Conservation (phyloP, 2,888 invertebrate genomes). For the Rotaria macrura region DNA sequence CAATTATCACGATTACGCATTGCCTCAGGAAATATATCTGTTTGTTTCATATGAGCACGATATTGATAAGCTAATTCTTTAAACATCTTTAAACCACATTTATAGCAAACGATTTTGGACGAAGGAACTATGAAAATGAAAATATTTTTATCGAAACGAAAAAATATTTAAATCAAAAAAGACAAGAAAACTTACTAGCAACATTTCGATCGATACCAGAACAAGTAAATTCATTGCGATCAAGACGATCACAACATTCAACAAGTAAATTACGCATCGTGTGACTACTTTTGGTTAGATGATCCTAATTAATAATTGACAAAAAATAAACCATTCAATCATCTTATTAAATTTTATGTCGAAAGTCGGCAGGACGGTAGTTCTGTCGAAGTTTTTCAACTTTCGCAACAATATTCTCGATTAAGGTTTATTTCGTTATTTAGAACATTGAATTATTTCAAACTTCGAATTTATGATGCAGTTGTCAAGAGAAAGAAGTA, state of each 20-base stretch:
- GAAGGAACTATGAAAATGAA: not conserved
- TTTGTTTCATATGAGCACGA: conserved; percentile 40
- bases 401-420: no score
- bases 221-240: conserved; percentile 39
- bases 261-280: conserved; percentile 40
- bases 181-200: not conserved
- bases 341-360: no score
- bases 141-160: not conserved
- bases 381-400: no score
- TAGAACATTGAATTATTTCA: no score
- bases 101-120: conserved; percentile 39
- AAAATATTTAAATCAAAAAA: not conserved
- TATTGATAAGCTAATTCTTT: conserved; percentile 43
- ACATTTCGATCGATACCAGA: conserved; percentile 36
- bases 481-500: no score
- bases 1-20: conserved; percentile 43
- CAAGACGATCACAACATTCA: conserved; percentile 39
- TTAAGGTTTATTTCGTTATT: no score
- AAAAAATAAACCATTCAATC: no score
- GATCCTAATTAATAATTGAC: conserved; percentile 39
- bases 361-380: no score
- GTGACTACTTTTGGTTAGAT: conserved; percentile 39
- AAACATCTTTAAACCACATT: conserved; percentile 42
- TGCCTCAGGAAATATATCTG: conserved; percentile 39
- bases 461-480: no score